A percentile compares a stretch with the other conserved stretches of the same genome.
Evolutionary conservation across 2,113 vertebrate genomes (phyloP).

Genomic region (Ivindomyrus marchei): DNA sequence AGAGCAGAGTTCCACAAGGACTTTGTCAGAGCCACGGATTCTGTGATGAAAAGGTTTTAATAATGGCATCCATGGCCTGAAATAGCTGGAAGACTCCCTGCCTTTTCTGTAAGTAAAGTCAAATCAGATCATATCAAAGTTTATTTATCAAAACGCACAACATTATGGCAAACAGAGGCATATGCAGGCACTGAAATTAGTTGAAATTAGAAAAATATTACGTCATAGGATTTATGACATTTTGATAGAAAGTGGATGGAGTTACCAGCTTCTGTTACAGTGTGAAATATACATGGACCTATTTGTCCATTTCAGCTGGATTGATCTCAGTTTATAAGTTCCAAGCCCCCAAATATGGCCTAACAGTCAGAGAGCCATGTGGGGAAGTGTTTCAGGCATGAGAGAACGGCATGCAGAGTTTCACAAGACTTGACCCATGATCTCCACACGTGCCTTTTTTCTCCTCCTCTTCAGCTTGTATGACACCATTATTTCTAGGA

Average conservation of each 20-base stretch:
- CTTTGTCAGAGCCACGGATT: background rate
- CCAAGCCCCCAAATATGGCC: background rate
- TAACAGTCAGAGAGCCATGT: background rate
- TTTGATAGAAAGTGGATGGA: background rate
- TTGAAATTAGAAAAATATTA: background rate
- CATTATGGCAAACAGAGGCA: background rate
- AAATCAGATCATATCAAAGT: background rate
- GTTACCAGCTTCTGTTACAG: background rate
- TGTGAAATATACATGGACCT: background rate
- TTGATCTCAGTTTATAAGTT: background rate
- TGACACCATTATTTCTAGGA: background rate
- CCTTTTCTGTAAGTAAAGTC: background rate
- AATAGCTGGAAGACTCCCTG: background rate
- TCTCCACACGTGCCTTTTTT: background rate
- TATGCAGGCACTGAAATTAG: background rate
- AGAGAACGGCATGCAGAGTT: background rate
- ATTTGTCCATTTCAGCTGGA: background rate
- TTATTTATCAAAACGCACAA: background rate
- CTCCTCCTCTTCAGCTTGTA: background rate
- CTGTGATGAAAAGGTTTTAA: background rate
- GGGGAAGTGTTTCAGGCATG: background rate
- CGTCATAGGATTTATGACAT: background rate
- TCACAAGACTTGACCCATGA: background rate
- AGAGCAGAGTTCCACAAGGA: background rate
- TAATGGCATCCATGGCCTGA: background rate